Conservation (phyloP, 23 tunicate genomes). For the Ascidia mentula region DNA sequence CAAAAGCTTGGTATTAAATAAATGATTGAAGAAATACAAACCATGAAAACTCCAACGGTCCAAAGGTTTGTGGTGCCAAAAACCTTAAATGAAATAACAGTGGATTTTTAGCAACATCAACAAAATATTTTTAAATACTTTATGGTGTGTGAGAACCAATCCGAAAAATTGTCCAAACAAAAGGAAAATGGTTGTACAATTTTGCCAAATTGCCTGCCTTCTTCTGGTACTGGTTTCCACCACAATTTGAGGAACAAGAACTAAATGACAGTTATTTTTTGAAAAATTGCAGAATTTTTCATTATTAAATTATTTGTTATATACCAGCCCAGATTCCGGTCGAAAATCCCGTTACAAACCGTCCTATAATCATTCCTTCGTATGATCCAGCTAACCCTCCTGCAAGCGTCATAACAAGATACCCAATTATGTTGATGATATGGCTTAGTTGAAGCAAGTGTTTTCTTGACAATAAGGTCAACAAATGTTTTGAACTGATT, state of each 20-base stretch:
- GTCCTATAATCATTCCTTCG: constrained; percentile 6
- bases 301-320: no score
- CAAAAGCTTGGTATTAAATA: constrained; percentile 1
- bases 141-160: no score
- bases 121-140: no score
- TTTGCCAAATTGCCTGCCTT: background rate
- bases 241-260: background rate
- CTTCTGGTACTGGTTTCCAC: background rate
- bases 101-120: no score
- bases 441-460: background rate
- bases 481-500: background rate
- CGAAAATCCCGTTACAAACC: background rate
- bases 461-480: background rate
- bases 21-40: background rate
- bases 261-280: no score
- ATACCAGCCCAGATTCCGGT: constrained; percentile 4
- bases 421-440: background rate
- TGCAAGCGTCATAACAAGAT: background rate
- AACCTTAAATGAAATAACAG: background rate
- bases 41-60: background rate
- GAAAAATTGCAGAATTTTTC: no score
- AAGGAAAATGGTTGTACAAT: no score
- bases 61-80: constrained; percentile 1
- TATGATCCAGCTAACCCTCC: constrained; percentile 11
- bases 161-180: no score